Percentiles rank a stretch among this genome's conserved stretches.
phyloP scores from a whole-genome alignment of 2,113 vertebrate genomes.

The Dasyurus viverrinus region DNA sequence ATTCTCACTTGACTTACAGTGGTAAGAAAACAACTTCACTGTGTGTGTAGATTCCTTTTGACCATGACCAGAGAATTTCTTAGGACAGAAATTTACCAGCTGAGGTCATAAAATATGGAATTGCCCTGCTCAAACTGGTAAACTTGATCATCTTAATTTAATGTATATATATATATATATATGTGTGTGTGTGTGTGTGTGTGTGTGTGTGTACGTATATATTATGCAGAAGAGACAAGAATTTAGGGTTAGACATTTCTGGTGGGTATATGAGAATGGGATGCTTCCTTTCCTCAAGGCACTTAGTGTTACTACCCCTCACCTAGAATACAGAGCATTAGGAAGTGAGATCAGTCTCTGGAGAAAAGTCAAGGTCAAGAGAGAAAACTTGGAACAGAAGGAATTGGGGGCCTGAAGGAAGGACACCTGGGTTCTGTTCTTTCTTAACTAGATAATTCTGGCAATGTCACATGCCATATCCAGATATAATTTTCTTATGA shows the following conservation, averaged over 20 bases:
- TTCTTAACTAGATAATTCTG: not conserved
- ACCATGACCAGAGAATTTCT: not conserved
- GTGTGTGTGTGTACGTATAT: not conserved
- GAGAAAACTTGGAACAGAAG: not conserved
- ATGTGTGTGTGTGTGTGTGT: no score
- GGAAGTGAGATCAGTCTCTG: not conserved
- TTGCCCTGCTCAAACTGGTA: constrained; percentile 30
- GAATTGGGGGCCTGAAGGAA: not conserved
- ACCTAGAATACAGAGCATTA: not conserved
- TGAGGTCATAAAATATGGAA: constrained; percentile 24
- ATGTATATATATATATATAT: not conserved
- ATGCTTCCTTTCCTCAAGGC: not conserved
- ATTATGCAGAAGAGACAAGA: not conserved
- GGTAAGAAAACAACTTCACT: not conserved
- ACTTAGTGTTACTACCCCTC: not conserved
- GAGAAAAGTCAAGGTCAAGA: not conserved
- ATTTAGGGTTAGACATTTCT: not conserved
- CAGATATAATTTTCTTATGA: not conserved
- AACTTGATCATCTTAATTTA: not conserved
- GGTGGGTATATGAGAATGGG: not conserved
- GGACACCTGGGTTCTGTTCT: not conserved
- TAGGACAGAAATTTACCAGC: not conserved
- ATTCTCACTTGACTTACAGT: not conserved
- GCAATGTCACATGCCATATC: not conserved
- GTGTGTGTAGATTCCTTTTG: not conserved